Evolutionary conservation across 2,888 invertebrate genomes (phyloP).

Genomic region (Aradus depressus): DNA sequence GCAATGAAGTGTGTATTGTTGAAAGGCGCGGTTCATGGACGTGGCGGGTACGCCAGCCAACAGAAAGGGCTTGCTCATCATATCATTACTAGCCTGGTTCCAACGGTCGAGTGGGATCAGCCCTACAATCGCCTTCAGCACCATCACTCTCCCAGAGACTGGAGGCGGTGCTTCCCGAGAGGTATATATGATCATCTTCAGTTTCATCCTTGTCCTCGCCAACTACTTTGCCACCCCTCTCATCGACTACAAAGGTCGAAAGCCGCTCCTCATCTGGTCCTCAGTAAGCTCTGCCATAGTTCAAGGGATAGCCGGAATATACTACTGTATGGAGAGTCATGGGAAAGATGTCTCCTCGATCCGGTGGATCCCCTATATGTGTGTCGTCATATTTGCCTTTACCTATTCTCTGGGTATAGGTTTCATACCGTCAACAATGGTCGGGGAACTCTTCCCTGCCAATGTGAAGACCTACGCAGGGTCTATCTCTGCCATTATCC

Average conservation of each 20-base stretch:
- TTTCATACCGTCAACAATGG: constrained; percentile 34
- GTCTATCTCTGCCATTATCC: constrained; percentile 22
- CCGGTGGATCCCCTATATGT: constrained; percentile 41
- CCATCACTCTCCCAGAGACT: constrained; percentile 46
- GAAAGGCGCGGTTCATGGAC: constrained; percentile 21
- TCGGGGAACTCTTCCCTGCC: constrained; percentile 27
- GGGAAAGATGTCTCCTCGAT: constrained; percentile 34
- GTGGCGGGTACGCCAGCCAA: constrained; percentile 24
- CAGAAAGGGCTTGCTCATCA: constrained; percentile 27
- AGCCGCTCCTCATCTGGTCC: constrained; percentile 21
- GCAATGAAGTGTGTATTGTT: no score
- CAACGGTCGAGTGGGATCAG: constrained; percentile 52
- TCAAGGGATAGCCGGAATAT: constrained; percentile 18
- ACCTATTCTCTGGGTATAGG: constrained; percentile 46
- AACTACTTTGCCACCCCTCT: constrained; percentile 20
- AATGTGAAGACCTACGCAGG: constrained; percentile 27
- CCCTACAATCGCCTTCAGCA: constrained; percentile 49
- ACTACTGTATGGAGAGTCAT: constrained; percentile 19
- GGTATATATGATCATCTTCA: constrained; percentile 26
- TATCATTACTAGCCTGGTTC: constrained; percentile 24
- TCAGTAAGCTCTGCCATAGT: constrained; percentile 15
- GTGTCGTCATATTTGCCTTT: constrained; percentile 46
- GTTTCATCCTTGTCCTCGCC: constrained; percentile 17
- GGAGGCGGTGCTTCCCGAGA: constrained; percentile 28
- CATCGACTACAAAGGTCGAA: constrained; percentile 24